Base-by-base conservation (phyloP, 2,888 invertebrate species). In the Melanostoma mellinum region DNA sequence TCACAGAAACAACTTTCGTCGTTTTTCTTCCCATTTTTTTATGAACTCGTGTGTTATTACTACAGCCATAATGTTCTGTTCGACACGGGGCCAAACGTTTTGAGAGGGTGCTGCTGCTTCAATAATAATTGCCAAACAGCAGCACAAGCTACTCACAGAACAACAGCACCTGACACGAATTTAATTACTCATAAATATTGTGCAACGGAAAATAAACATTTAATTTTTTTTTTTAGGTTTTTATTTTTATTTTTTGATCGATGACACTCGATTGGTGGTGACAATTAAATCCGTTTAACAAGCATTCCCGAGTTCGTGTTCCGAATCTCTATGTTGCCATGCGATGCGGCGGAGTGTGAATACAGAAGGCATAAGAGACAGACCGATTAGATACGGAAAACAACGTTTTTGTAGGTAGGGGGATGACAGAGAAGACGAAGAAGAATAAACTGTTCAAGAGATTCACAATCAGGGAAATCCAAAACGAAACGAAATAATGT, bases 201-300 rank as follows among this genome's bases (percentile, higher is more conserved):
- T 82, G 78, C 77, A 82, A 78, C 73, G 77, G 58, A 69, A 82
- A 78, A 78, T 82, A 74, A 82, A 78, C 77, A 69, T 78, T 82
- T 78, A 20, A 20, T 20, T 63, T 35, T 9, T 35, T 9, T 33
- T 48, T 46, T 46, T 30, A 20, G 20, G 20, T 36, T 46, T 68
- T 40, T 6, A 20, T 10, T 8, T 50, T 35, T 35, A 3, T 20
- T 5, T 53, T 73, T 77, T 82, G 78, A 82, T 78, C 73, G 82
- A 82, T 82, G 82, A 68, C 78, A 74, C 82, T 82, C 82, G 82
- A 82, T 82, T 82, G 73, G 78, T 82, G 78, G 82, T 78, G 82
- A 82, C 82, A 82, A 82, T 82, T 82, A 82, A 82, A 82, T 82
- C 73, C 82, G 77, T 78, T 82, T 82, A 78, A 82, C 82, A 82